Conservation (phyloP, 2,113 vertebrate species). For the Upupa epops region DNA sequence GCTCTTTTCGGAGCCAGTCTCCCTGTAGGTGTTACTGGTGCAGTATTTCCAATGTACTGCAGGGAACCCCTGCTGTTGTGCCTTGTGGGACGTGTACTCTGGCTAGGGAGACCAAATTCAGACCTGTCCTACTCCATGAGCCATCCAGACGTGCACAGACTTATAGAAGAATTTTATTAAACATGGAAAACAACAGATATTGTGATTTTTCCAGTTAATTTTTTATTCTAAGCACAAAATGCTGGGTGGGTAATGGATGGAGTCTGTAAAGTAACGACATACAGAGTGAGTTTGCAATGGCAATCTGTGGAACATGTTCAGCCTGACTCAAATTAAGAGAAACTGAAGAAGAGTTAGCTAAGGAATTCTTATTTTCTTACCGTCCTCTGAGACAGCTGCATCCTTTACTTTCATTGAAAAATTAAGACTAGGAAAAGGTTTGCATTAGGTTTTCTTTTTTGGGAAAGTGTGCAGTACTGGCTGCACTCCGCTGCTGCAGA, state of each 20-base stretch:
- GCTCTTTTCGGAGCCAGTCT: neutral
- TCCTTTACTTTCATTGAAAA: neutral
- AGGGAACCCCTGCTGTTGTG: neutral
- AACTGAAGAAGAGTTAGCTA: neutral
- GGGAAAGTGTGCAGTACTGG: neutral
- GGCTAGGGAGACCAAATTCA: neutral
- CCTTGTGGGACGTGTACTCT: neutral
- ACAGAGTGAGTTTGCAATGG: neutral
- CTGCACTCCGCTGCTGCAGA: neutral
- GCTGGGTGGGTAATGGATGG: neutral
- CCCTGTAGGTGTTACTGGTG: neutral
- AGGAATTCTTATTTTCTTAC: constrained; percentile 5
- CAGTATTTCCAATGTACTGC: neutral
- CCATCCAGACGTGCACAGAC: neutral
- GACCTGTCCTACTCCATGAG: neutral
- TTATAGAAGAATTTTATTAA: neutral
- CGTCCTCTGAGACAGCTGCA: neutral
- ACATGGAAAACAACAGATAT: neutral
- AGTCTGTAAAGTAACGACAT: neutral
- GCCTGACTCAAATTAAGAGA: neutral
- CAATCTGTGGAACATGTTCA: neutral
- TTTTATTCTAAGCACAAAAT: neutral
- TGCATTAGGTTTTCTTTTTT: neutral
- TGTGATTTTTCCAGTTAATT: neutral
- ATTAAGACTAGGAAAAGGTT: neutral